Evolutionary conservation across 2,797 vertebrate genomes (phyloP).

Genomic region (Ispidina picta): DNA sequence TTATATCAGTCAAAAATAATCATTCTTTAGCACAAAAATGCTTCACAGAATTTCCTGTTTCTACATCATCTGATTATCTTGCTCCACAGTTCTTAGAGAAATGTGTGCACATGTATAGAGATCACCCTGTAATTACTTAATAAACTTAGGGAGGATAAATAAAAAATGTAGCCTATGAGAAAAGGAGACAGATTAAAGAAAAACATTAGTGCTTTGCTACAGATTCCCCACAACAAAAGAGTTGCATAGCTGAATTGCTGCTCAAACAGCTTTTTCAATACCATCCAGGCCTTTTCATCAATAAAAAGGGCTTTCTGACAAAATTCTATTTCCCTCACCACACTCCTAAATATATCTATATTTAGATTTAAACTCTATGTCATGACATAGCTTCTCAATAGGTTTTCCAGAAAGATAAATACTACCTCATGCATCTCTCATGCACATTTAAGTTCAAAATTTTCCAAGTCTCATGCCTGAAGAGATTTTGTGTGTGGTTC

Average conservation of each 20-base stretch:
- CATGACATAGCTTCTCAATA: neutral
- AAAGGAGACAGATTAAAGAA: neutral
- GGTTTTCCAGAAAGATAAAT: neutral
- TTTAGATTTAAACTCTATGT: neutral
- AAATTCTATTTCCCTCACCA: neutral
- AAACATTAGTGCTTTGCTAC: neutral
- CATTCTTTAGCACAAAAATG: neutral
- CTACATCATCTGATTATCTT: neutral
- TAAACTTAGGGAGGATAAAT: neutral
- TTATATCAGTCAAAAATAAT: neutral
- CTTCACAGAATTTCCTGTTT: neutral
- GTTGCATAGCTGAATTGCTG: neutral
- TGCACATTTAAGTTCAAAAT: neutral
- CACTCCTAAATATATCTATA: neutral
- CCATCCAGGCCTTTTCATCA: neutral
- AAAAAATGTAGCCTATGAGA: neutral
- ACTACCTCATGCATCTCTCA: neutral
- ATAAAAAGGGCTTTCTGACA: neutral
- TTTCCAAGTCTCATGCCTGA: neutral
- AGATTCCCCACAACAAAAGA: neutral
- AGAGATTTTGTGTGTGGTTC: neutral
- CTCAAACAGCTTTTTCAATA: neutral
- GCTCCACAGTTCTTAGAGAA: neutral
- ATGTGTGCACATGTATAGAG: accelerated
- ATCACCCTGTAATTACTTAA: neutral